Evolutionary conservation across 2,113 vertebrate species (phyloP), one percentile per base, ranked within the genome.

Genomic region (Chionodraco myersi): DNA sequence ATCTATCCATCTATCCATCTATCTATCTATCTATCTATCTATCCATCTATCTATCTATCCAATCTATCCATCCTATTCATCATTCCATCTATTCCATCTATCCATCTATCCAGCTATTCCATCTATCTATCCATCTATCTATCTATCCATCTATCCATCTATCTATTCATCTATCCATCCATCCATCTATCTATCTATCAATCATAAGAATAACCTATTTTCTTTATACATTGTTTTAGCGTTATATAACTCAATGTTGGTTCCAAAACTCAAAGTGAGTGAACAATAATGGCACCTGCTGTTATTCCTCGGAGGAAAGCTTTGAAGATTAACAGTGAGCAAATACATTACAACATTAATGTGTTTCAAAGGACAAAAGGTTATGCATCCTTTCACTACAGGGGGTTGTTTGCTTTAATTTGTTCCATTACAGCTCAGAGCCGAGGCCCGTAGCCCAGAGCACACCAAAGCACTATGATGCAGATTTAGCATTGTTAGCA

Each of bases 361-460:
- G 57, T 81, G 45, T 53, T 60, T 83, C 60, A 65, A 73, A 74
- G 52, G 53, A 86, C 70, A 80, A 83, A 84, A 75, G 82, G 56
- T 84, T 74, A 62, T 83, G 54, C 45, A 23, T 77, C 57, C 56
- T 80, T 78, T 90, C 57, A 30, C 21, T 47, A 6, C 51, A 72
- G 13, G 56, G 66, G n/a, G 84, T 34, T 74, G 64, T 83, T 86
- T 77, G 67, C 73, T 80, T 74, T 85, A 53, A 81, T 84, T 79
- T 87, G 73, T 66, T 73, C 51, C 18, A 61, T 65, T 26, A 49
- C 52, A 1, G 54, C 65, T 69, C 72, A 61, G 58, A 72, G 61
- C 58, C 75, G 57, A 85, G 73, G 72, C 74, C 57, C 26, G 13
- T 87, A 80, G 84, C 64, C 63, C 59, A 67, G 61, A 82, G 74